phyloP scores from a whole-genome alignment of 2,113 vertebrate species.

The Xenopus borealis region DNA sequence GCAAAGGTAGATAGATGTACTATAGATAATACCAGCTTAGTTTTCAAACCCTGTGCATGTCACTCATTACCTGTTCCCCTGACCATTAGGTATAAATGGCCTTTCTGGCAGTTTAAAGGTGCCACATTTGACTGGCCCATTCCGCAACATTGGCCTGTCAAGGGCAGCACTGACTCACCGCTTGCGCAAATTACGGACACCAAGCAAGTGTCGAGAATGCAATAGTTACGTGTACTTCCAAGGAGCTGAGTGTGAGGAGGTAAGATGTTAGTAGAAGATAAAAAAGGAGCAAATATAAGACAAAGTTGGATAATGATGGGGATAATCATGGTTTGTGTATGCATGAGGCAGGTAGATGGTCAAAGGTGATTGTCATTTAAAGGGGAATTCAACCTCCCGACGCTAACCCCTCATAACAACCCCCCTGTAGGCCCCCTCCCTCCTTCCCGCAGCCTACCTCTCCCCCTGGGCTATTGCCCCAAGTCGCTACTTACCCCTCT shows the following conservation, averaged over 20 bases:
- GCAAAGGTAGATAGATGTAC: too few species aligned
- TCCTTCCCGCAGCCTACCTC: too few species aligned
- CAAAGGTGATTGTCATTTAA: neutral
- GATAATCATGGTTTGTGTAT: neutral
- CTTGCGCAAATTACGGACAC: constrained; percentile 85
- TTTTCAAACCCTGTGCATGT: too few species aligned
- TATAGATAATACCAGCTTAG: too few species aligned
- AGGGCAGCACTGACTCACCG: constrained; percentile 88
- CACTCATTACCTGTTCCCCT: neutral
- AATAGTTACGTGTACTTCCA: constrained; percentile 98
- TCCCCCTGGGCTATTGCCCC: too few species aligned
- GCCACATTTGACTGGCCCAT: constrained; percentile 74
- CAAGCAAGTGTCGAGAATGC: constrained; percentile 90
- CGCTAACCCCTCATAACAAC: too few species aligned
- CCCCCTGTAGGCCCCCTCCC: too few species aligned
- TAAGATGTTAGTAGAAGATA: constrained; percentile 44
- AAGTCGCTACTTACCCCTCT: too few species aligned
- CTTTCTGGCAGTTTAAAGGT: constrained; percentile 70
- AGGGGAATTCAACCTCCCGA: too few species aligned
- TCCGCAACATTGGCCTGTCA: constrained; percentile 84
- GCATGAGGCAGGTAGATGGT: neutral
- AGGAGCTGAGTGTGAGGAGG: constrained; percentile 95
- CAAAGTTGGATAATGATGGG: neutral
- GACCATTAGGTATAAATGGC: constrained; percentile 73
- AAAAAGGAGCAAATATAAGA: neutral